A percentile compares a stretch with the other conserved stretches of the same genome.
Evolutionary conservation across 2,113 vertebrate genomes (phyloP).

Genomic region (Gymnogyps californianus): DNA sequence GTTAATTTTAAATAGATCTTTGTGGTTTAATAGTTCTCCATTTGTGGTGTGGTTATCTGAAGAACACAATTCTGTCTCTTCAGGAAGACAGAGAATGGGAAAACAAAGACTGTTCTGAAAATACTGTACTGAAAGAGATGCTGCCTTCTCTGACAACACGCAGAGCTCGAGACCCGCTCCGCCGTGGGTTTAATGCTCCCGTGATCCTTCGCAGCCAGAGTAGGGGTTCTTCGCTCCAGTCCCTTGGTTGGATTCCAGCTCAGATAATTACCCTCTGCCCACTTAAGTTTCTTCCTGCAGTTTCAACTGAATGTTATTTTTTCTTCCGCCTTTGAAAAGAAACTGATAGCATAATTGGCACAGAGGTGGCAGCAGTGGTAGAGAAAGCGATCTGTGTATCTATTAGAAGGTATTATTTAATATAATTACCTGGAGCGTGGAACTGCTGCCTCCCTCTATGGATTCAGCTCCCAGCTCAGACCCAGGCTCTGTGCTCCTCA

Average conservation of each 20-base stretch:
- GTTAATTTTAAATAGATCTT: conserved; percentile 48
- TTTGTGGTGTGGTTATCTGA: conserved; percentile 40
- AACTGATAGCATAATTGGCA: conserved; percentile 36
- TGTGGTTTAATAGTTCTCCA: conserved; percentile 28
- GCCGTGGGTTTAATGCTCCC: background rate
- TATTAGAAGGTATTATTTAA: conserved; percentile 5
- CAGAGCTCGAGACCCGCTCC: fast-evolving
- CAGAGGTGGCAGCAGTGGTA: background rate
- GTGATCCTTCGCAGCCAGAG: background rate
- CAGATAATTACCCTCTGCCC: background rate
- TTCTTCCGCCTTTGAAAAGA: conserved; percentile 27
- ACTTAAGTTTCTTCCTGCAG: conserved; percentile 32
- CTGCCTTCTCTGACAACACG: background rate
- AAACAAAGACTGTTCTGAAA: background rate
- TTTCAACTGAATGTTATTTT: conserved; percentile 34
- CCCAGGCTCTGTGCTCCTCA: background rate
- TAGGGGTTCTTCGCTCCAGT: background rate
- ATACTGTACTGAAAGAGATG: background rate
- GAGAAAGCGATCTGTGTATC: background rate
- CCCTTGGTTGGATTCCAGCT: background rate
- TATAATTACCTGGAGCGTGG: background rate
- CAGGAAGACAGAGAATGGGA: background rate
- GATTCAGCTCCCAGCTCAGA: conserved; percentile 7
- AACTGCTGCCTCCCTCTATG: background rate
- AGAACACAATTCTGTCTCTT: background rate